Percentiles rank a stretch among this genome's conserved stretches.
Conservation (phyloP, 2,888 invertebrate genomes). For the Ormyrus nitidulus region DNA sequence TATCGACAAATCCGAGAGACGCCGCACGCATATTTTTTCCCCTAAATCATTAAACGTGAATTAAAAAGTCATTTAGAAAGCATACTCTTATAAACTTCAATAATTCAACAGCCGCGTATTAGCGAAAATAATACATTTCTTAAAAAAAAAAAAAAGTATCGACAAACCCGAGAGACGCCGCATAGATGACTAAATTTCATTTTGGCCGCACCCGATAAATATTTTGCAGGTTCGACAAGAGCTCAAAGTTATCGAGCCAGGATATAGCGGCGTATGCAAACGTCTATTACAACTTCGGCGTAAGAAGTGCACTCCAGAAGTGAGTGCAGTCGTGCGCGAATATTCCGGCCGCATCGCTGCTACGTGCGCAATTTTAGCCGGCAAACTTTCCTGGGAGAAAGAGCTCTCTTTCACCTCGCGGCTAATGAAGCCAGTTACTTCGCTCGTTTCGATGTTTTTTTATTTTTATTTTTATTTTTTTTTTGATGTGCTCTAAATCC, state of each 20-base stretch:
- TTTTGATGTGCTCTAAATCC: background rate
- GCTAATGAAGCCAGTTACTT: background rate
- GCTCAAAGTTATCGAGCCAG: constrained; percentile 4
- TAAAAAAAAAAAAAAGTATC: too few species aligned
- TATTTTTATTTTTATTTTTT: background rate
- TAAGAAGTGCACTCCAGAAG: background rate
- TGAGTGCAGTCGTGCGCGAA: background rate
- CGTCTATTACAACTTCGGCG: constrained; percentile 6
- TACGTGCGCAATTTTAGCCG: constrained; percentile 1
- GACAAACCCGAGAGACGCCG: too few species aligned
- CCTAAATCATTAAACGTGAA: too few species aligned
- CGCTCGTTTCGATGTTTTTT: background rate
- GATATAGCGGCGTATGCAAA: constrained; percentile 8
- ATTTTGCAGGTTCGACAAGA: constrained; percentile 8
- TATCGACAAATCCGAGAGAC: too few species aligned
- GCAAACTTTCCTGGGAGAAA: background rate
- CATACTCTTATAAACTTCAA: too few species aligned
- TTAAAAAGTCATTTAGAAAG: too few species aligned
- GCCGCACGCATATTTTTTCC: too few species aligned
- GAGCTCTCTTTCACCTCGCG: background rate
- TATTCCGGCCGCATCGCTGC: background rate
- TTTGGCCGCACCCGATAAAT: constrained; percentile 1
- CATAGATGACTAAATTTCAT: constrained; percentile 1
- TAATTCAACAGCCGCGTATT: too few species aligned
- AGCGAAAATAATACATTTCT: too few species aligned